phyloP scores from a whole-genome alignment of 2,797 vertebrate genomes.

The Pristis pectinata region DNA sequence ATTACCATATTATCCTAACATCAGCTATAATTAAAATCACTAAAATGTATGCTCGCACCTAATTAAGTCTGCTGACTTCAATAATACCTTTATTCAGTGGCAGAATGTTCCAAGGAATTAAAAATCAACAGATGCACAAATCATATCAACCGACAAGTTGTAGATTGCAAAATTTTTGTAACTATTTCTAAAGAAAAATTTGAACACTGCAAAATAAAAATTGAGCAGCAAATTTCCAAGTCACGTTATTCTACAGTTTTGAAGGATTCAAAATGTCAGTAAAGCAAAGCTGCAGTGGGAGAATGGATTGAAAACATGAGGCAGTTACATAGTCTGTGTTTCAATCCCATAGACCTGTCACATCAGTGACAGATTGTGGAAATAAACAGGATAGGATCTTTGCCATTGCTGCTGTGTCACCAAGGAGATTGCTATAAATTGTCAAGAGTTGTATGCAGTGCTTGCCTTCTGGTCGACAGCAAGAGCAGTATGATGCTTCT shows the following conservation, averaged over 20 bases:
- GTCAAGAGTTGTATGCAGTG: neutral
- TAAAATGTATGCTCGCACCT: conserved; percentile 6
- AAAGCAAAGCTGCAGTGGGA: neutral
- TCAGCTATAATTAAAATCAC: neutral
- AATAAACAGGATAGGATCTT: neutral
- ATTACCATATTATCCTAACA: neutral
- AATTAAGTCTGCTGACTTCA: conserved; percentile 25
- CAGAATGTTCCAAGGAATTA: conserved; percentile 10
- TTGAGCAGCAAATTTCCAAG: conserved; percentile 5
- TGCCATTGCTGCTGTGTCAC: neutral
- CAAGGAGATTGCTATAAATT: neutral
- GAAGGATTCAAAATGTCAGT: neutral
- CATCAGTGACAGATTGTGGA: conserved; percentile 13
- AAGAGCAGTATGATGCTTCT: neutral
- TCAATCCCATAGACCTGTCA: neutral
- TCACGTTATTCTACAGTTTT: neutral
- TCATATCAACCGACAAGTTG: neutral
- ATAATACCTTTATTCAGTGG: neutral
- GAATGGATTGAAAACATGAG: conserved; percentile 14
- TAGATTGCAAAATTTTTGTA: neutral
- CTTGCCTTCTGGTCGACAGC: neutral
- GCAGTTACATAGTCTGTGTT: neutral
- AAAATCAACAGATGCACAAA: neutral
- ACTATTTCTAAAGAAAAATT: neutral
- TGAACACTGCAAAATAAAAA: neutral